Percentiles rank a stretch among this genome's conserved stretches.
Evolutionary conservation across 2,888 invertebrate genomes (phyloP).

Genomic region (Clistopyga incitator): DNA sequence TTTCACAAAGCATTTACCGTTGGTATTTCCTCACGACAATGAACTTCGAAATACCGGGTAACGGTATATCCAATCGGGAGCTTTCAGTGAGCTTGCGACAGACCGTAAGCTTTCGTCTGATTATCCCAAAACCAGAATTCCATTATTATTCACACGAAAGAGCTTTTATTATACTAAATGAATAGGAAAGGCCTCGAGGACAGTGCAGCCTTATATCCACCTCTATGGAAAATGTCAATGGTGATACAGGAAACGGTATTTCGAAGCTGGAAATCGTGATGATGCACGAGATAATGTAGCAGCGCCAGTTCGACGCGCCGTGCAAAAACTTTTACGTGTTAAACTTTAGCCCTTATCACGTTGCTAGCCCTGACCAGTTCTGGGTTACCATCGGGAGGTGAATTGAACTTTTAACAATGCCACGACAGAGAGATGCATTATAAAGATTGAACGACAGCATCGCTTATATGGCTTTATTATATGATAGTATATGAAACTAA

Average conservation of each 20-base stretch:
- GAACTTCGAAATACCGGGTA: not conserved
- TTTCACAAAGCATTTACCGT: not conserved
- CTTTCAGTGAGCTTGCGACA: too few relatives aligned
- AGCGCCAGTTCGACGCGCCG: not conserved
- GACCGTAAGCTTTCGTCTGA: too few relatives aligned
- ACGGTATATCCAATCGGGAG: too few relatives aligned
- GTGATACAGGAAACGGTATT: not conserved
- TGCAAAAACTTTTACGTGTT: conserved; percentile 52
- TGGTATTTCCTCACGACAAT: not conserved
- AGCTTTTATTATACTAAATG: not conserved
- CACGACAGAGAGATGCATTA: conserved; percentile 38
- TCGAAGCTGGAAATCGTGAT: not conserved
- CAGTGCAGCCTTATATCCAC: not conserved
- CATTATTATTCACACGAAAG: not conserved
- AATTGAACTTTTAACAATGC: conserved; percentile 65
- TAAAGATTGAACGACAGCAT: conserved; percentile 37
- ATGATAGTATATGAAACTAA: not conserved
- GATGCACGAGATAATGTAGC: not conserved
- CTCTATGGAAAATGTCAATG: not conserved
- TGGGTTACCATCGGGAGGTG: conserved; percentile 26
- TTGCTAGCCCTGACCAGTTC: not conserved
- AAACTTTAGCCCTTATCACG: conserved; percentile 32
- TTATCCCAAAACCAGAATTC: not conserved
- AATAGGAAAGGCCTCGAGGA: not conserved
- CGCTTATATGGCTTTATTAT: conserved; percentile 23